Base-by-base conservation (phyloP, 2,113 vertebrate species). In the Ahaetulla prasina region DNA sequence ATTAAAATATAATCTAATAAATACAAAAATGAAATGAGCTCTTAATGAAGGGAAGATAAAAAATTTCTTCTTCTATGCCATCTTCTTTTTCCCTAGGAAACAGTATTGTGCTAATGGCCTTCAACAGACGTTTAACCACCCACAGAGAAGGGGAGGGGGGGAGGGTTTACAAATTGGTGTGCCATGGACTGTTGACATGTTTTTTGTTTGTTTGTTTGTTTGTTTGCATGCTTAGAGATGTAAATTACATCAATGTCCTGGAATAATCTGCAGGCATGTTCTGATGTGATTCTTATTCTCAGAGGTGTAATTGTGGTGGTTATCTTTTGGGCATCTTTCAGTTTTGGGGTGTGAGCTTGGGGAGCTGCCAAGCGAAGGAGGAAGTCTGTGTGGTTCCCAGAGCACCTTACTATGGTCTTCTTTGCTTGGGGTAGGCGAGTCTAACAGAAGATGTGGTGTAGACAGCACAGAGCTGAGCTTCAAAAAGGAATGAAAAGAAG, bases 71-170 rank as follows among this genome's bases (percentile, higher is more conserved):
- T 92, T 50, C 63, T 27, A 90, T 52, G 74, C 90, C 93, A 90
- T 94, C 90, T 49, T 55, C 8, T 85, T 89, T 89, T 45, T 3
- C 39, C 45, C 8, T 53, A 88, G 53, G 90, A 95, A 63, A 53
- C 16, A 92, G 25, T 88, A 57, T 90, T 90, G 74, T 92, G 74
- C 93, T 96, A 95, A 94, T 94, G 86, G 57, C 93, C 97, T 96
- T 96, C 96, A 97, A 95, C 85, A 95, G 94, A 68, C 92, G 89
- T 95, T 97, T 95, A 95, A 95, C 94, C 95, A 95, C 96, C 93
- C 92, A 94, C 95, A 91, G 96, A 94, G 96, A 94, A 87, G 95
- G 93, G 94, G 93, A 88, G 96, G 94, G 96, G 90, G 95, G 93
- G 92, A 1, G 50, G 91, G 68, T 94, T 96, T 97, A 96, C 88